A percentile compares a stretch with the other conserved stretches of the same genome.
Conservation (phyloP, 2,888 invertebrate species). For the Sarcophaga caerulescens region DNA sequence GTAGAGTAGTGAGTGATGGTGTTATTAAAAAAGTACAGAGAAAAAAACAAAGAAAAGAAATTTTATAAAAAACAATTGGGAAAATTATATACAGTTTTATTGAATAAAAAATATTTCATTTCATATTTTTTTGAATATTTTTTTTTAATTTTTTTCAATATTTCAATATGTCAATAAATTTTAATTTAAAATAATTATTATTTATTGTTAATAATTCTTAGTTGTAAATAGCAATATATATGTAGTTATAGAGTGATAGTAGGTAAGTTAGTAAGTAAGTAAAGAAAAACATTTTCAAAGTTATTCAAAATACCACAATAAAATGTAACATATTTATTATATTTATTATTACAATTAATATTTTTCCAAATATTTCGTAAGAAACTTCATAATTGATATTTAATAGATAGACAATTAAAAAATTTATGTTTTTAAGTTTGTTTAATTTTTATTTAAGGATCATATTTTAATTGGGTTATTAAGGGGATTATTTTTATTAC, state of each 20-base stretch:
- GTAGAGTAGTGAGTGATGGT: conserved; percentile 18
- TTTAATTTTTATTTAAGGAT: not conserved
- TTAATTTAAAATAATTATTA: not conserved
- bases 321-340: not conserved
- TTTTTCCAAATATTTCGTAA: too few species aligned
- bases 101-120: not conserved
- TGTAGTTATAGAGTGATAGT: not conserved
- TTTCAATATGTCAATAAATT: conserved; percentile 24
- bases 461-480: not conserved
- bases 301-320: conserved; percentile 32
- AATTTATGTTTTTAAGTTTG: not conserved
- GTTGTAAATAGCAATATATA: too few species aligned
- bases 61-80: conserved; percentile 28
- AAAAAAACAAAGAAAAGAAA: conserved; percentile 56
- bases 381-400: too few species aligned
- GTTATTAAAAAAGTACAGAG: conserved; percentile 45
- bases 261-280: not conserved
- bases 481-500: not conserved
- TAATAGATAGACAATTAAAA: not conserved
- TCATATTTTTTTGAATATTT: too few species aligned
- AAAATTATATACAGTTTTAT: conserved; percentile 40
- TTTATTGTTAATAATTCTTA: conserved; percentile 27
- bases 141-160: conserved; percentile 5
- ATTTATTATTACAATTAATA: not conserved
- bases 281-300: conserved; percentile 13